Base-by-base conservation (phyloP, 1,140 invertebrate species). In the Trialeurodes vaporariorum region DNA sequence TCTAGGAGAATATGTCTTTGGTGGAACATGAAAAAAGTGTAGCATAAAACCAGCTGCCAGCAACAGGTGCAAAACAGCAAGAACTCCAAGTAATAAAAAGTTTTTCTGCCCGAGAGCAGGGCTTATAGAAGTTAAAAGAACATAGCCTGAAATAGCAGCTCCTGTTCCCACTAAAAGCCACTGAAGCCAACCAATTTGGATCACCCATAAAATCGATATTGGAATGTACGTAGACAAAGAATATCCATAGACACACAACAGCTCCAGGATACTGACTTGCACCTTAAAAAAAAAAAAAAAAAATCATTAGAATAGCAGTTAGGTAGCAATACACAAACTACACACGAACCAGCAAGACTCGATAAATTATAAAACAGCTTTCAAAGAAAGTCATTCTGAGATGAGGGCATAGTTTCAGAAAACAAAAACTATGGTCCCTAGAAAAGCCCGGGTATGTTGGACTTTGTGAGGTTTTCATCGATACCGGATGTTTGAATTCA, bases 201-300 rank as follows among this genome's bases (percentile, higher is more conserved):
- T 91, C 0, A 93, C 87, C 92, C 94, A 97, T 5, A 98, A 78
- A 72, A 97, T 86, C n/a, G 93, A 92, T 2, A 96, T 87, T 11
- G 95, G 95, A 73, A 98, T 87, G 76, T 94, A 98, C 70, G 98
- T 92, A 34, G 91, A 86, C 59, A 98, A 79, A 0, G 93, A 96
- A 77, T 98, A 98, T 21, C 96, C 96, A 78, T 98, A 98, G 1
- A 97, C 81, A 78, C 94, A 97, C 70, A 98, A 82, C 5, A 96
- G 82, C 65, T 91, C 88, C 69, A 96, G 81, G 72, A 93, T 86
- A 1, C 65, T 64, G 22, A 71, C 65, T 58, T 27, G 64, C 67
- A 70, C 67, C 63, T 65, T 66, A 63, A 66, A 1, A 69, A 58
- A 65, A 17, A 65, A 62, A 69, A 12, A 17, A 61, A 25, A n/a